Evolutionary conservation across 2,113 vertebrate species (phyloP), one percentile per base, ranked within the genome.

Genomic region (Uria aalge): DNA sequence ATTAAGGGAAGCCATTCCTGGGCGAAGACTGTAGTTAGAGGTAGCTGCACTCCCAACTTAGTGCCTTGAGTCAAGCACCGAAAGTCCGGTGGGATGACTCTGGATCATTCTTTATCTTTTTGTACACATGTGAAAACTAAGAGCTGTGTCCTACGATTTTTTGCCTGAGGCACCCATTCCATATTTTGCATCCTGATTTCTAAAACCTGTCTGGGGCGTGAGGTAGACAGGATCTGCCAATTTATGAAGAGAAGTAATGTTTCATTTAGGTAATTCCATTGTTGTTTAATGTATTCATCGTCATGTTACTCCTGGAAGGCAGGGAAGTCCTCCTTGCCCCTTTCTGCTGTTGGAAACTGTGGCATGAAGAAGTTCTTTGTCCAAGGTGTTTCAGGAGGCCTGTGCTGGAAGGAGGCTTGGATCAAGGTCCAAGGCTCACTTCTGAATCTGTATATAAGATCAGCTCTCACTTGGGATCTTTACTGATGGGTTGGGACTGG

Each of bases 111-210:
- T 55, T 41, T 45, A 30, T 38, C 9, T 66, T 84, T 63, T 52
- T 75, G 9, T 60, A 63, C 9, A 10, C 4, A 15, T 2, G 13
- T 2, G 5, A 89, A 93, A 72, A 75, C 3, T 8, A 43, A 52
- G 14, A 67, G 20, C 12, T 1, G 0, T 32, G n/a, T 71, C 52
- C 47, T n/a, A 9, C 0, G 1, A 47, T 16, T 76, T 88, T 66
- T 78, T 40, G 5, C 9, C 5, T 52, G 81, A 85, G 24, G 14
- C 21, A 57, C 26, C 30, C 15, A 48, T 62, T 75, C 69, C 12
- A 5, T 62, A 26, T 52, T 84, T 89, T 86, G 22, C 29, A 72
- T 55, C 15, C 6, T 22, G 0, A 53, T 71, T 90, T 91, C 52
- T 88, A 60, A 93, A 90, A 62, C 21, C 5, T 48, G 9, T 62